phyloP scores from a whole-genome alignment of 2,113 vertebrate genomes.

The Brevimyrus niger region DNA sequence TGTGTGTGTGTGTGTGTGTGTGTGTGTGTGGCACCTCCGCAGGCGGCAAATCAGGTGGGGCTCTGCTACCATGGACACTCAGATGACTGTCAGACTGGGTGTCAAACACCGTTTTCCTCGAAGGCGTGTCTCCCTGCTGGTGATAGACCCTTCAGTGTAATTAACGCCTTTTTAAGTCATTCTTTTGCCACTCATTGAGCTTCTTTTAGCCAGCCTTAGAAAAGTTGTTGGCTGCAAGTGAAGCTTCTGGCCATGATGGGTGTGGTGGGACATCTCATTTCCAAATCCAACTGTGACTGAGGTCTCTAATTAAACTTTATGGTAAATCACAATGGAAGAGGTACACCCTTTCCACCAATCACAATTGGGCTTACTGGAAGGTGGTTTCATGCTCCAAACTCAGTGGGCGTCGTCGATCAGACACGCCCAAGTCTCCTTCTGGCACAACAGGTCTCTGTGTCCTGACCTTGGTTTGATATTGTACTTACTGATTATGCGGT shows the following conservation, averaged over 20 bases:
- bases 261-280: not conserved
- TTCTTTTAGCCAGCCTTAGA: conserved; percentile 27
- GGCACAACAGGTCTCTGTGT: not conserved
- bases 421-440: not conserved
- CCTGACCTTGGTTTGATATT: not conserved
- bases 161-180: conserved; percentile 30
- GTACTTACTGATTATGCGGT: not conserved
- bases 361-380: not conserved
- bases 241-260: not conserved
- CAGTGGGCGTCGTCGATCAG: not conserved
- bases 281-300: not conserved
- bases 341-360: conserved; percentile 2
- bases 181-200: conserved; percentile 28
- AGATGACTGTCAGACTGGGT: not conserved
- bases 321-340: conserved; percentile 10
- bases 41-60: not conserved
- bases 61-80: not conserved
- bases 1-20: not conserved
- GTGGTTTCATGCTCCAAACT: not conserved
- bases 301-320: conserved; percentile 19
- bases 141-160: conserved; percentile 25
- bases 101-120: not conserved
- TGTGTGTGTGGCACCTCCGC: not conserved
- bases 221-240: conserved; percentile 9
- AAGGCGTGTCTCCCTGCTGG: conserved; percentile 10